Conservation (phyloP, 2,888 invertebrate genomes). For the Autographa gamma region DNA sequence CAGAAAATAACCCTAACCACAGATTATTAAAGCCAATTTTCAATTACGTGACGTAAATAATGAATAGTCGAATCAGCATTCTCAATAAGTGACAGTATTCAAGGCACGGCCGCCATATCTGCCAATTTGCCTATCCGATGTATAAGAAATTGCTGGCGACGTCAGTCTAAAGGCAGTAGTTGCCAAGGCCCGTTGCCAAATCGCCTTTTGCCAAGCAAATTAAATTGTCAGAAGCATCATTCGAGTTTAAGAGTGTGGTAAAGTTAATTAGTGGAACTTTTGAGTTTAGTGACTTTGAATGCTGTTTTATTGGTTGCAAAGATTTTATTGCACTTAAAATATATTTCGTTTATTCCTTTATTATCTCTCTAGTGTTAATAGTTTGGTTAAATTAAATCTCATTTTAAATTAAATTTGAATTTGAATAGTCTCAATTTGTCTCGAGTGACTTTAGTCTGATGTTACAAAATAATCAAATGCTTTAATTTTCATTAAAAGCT, state of each 20-base stretch:
- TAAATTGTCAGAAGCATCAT: slow-evolving; percentile 43
- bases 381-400: background rate
- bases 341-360: background rate
- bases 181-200: slow-evolving; percentile 46
- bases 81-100: background rate
- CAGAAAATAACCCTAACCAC: background rate
- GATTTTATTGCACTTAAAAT: background rate
- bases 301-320: background rate
- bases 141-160: slow-evolving; percentile 25
- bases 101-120: background rate
- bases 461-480: background rate
- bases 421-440: background rate
- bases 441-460: background rate
- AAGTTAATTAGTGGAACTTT: slow-evolving; percentile 13
- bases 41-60: slow-evolving; percentile 17
- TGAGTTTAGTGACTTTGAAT: background rate
- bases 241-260: slow-evolving; percentile 19
- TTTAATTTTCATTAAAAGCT: no score
- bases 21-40: slow-evolving; percentile 18
- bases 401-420: background rate
- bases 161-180: slow-evolving; percentile 10
- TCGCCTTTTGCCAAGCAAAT: slow-evolving; percentile 40
- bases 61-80: slow-evolving; percentile 17
- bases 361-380: background rate
- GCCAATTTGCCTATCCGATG: slow-evolving; percentile 29